A percentile compares a stretch with the other conserved stretches of the same genome.
Conservation (phyloP, 1,140 invertebrate species). For the Pseudomyrmex flavicornis region DNA sequence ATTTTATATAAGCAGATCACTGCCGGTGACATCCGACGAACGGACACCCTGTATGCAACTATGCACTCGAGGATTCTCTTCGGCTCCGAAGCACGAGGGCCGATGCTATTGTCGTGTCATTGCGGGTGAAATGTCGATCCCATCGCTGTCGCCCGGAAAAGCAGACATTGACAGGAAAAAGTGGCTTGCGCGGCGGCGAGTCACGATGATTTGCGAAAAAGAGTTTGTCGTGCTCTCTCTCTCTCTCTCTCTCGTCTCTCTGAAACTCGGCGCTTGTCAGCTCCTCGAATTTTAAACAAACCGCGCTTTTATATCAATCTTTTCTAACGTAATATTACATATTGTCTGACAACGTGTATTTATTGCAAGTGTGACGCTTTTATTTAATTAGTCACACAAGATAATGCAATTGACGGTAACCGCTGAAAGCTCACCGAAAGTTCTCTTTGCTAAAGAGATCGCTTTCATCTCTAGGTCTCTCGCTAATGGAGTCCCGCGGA, state of each 20-base stretch:
- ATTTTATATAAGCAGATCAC: not conserved
- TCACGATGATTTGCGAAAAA: conserved; percentile 34
- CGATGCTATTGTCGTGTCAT: conserved; percentile 28
- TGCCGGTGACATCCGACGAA: not conserved
- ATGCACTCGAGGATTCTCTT: conserved; percentile 11
- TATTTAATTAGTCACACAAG: not conserved
- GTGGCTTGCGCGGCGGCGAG: not conserved
- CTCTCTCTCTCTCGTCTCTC: not conserved
- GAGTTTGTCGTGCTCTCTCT: not conserved
- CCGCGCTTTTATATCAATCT: not conserved
- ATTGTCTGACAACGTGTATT: not conserved
- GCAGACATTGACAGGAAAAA: conserved; percentile 24
- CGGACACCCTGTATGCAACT: not conserved
- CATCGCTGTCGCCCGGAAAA: conserved; percentile 13
- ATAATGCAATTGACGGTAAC: not conserved
- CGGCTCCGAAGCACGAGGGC: not conserved
- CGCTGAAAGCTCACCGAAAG: not conserved
- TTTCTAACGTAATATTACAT: not conserved
- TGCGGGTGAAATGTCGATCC: conserved; percentile 23
- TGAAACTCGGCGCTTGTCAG: not conserved
- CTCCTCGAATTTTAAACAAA: not conserved
- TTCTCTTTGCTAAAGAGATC: conserved; percentile 1
- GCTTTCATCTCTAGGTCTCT: not conserved
- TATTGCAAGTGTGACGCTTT: not conserved
- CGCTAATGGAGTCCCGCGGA: conserved; percentile 9